Base-by-base conservation (phyloP, 1,140 invertebrate genomes). In the Heliothis subflexa region DNA sequence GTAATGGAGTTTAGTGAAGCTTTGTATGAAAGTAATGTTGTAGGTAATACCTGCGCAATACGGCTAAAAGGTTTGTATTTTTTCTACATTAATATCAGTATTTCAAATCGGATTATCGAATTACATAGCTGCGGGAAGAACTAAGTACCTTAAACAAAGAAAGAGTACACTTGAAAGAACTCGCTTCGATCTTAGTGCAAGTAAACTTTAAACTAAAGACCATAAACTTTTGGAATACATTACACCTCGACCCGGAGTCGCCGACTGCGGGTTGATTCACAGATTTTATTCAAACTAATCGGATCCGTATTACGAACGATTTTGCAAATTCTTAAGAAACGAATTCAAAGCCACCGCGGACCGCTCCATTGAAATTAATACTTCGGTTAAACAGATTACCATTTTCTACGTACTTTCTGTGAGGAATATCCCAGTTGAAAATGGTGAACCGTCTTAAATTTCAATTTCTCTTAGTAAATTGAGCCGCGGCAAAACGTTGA, bases 281-380 rank as follows among this genome's bases (percentile, higher is more conserved):
- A 78, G 78, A 82, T 83, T 84, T 86, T 80, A 82, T 80, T 86
- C 78, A 55, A 62, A 68, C 81, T 82, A 86, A 86, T 86, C 83
- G 79, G 83, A 84, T 83, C 84, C 79, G 72, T 82, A 79, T 85
- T 85, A 80, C 79, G 81, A 82, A 74, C 62, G 76, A 80, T 79
- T 84, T 84, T 84, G 78, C 70, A 79, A 78, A 82, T 84, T 83
- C 80, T 78, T 55, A 80, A 80, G 75, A 80, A 81, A 83, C 66
- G 64, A 76, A 81, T 76, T 79, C 74, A 75, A 80, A 78, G 66
- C 79, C 57, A 73, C 79, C 54, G 50, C 13, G 62, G 59, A 80
- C 72, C 57, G 61, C 79, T 57, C 78, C 49, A 81, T 79, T 82
- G 80, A 80, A 85, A 85, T 82, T 84, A 81, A 80, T 82, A 82